Conservation (phyloP, 2,797 vertebrate genomes). For the Gallinago nigripennis region DNA sequence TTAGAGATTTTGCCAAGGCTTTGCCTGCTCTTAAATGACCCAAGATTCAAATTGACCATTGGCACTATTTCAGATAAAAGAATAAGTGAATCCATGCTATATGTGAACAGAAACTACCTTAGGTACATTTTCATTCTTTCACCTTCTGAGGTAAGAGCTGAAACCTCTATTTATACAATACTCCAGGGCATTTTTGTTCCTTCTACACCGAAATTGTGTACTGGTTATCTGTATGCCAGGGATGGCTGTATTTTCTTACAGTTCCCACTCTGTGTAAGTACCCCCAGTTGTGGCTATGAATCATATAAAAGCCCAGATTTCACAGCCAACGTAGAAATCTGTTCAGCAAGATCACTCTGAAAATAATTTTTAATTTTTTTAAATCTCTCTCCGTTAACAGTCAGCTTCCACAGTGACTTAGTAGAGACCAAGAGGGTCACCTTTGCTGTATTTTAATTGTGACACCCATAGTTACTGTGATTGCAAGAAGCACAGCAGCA, state of each 20-base stretch:
- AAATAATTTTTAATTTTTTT: no score
- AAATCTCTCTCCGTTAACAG: not conserved
- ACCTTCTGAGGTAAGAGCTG: not conserved
- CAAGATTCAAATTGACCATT: not conserved
- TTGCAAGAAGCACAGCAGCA: not conserved
- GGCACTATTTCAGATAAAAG: not conserved
- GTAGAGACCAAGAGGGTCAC: not conserved
- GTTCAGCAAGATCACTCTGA: not conserved
- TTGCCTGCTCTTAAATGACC: not conserved
- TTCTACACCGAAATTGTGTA: not conserved
- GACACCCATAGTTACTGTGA: not conserved
- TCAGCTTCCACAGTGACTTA: not conserved
- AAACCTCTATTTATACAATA: not conserved
- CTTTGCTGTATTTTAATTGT: not conserved
- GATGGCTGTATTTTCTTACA: not conserved
- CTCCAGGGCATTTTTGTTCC: not conserved
- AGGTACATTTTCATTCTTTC: not conserved
- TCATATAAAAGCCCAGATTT: not conserved
- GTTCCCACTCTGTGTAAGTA: not conserved
- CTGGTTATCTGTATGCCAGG: not conserved
- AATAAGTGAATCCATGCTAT: not conserved
- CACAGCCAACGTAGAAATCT: not conserved
- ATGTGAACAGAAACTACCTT: not conserved
- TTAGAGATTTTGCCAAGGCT: not conserved
- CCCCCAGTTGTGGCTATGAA: not conserved